These are phyloP conservation scores for Ellobium chinense DNA, from an alignment of 2,888 invertebrate genomes.

Conservation along the genomic window DNA sequence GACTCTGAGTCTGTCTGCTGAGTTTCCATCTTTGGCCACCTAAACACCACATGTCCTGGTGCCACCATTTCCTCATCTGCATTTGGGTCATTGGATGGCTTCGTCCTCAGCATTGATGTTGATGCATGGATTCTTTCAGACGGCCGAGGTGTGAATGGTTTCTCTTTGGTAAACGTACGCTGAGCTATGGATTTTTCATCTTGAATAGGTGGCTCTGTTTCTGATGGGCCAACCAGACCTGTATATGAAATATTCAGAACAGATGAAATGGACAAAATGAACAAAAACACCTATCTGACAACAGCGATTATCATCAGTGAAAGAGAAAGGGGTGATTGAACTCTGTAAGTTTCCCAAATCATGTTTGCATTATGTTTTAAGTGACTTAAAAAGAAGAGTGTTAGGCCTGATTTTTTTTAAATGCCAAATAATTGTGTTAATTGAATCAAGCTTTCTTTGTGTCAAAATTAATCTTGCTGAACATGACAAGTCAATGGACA, in stretches of 20 bases:
- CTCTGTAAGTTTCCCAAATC: too few species aligned
- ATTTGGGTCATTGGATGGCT: not conserved
- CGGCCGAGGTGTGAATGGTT: constrained; percentile 38
- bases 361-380: too few species aligned
- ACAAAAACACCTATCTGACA: not conserved
- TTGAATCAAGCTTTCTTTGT: too few species aligned
- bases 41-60: constrained; percentile 20
- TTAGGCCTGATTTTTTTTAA: too few species aligned
- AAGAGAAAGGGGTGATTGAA: not conserved
- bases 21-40: constrained; percentile 35
- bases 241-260: too few species aligned
- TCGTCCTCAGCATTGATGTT: constrained; percentile 24
- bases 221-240: constrained; percentile 32
- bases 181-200: not conserved
- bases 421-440: too few species aligned
- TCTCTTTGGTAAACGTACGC: not conserved
- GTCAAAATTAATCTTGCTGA: too few species aligned
- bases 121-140: constrained; percentile 35
- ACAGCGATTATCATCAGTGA: not conserved
- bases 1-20: constrained; percentile 49
- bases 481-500: too few species aligned
- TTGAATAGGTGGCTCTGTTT: constrained; percentile 29
- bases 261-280: too few species aligned
- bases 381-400: too few species aligned
- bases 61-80: constrained; percentile 40